Evolutionary conservation across 2,888 invertebrate genomes (phyloP).

Genomic region (Ptilodon capucinus): DNA sequence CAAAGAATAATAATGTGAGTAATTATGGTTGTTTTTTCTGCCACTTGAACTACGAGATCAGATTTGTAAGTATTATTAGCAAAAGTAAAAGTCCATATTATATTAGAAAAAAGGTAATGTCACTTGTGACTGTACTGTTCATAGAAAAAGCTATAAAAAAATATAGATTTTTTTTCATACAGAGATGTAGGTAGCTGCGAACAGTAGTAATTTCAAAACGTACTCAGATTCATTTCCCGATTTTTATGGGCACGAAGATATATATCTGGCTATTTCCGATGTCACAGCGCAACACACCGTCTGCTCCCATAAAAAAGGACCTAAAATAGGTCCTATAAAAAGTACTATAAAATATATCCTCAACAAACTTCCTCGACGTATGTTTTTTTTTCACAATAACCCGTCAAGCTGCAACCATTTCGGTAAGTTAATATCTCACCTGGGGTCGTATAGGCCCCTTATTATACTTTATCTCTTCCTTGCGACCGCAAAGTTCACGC

Average conservation of each 20-base stretch:
- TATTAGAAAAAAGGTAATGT: too few relatives aligned
- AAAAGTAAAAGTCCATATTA: too few relatives aligned
- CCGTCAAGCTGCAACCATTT: conserved; percentile 25
- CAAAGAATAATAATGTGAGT: too few relatives aligned
- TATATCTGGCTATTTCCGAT: background rate
- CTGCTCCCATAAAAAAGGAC: background rate
- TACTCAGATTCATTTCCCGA: background rate
- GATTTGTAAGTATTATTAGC: too few relatives aligned
- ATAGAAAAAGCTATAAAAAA: background rate
- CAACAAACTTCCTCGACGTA: conserved; percentile 4
- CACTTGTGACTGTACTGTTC: too few relatives aligned
- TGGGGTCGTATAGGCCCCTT: conserved; percentile 29
- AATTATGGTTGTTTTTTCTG: too few relatives aligned
- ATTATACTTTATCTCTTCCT: conserved; percentile 33
- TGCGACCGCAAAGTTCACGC: conserved; percentile 33
- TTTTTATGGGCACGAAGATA: background rate
- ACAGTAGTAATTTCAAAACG: background rate
- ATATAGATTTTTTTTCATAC: background rate
- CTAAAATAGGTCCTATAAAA: conserved; percentile 1
- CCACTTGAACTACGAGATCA: too few relatives aligned
- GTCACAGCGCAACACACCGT: background rate
- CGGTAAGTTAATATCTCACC: conserved; percentile 36
- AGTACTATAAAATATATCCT: background rate
- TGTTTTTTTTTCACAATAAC: conserved; percentile 26
- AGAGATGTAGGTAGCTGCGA: background rate